Evolutionary conservation across 2,888 invertebrate species (phyloP).

Genomic region (Reticulitermes lucifugus): DNA sequence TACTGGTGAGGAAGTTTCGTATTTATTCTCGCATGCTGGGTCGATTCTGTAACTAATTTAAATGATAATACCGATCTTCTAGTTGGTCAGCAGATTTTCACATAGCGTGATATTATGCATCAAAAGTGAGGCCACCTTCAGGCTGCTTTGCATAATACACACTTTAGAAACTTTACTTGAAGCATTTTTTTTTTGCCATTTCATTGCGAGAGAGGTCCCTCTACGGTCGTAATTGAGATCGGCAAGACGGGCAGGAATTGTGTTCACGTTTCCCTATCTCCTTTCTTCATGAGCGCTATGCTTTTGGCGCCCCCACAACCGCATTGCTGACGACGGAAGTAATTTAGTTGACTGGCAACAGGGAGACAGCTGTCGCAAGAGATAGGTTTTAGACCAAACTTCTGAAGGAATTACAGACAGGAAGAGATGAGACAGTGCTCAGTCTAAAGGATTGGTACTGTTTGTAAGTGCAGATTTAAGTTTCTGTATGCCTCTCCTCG

Average conservation of each 20-base stretch:
- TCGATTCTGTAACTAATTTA: too few relatives aligned
- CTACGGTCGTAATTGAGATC: not conserved
- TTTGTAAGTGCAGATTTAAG: not conserved
- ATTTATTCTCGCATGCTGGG: too few relatives aligned
- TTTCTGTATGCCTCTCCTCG: not conserved
- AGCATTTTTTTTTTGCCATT: too few relatives aligned
- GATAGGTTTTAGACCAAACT: slow-evolving; percentile 12
- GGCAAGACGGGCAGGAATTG: not conserved
- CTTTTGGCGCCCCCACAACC: not conserved
- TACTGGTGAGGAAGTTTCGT: too few relatives aligned
- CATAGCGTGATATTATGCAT: too few relatives aligned
- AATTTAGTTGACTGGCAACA: slow-evolving; percentile 6
- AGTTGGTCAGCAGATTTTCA: too few relatives aligned
- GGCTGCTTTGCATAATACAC: too few relatives aligned
- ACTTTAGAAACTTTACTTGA: too few relatives aligned
- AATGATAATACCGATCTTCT: too few relatives aligned
- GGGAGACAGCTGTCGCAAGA: slow-evolving; percentile 3
- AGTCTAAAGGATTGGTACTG: too few relatives aligned
- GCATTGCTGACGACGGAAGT: slow-evolving; percentile 5
- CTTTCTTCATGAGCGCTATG: not conserved
- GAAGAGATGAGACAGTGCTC: not conserved
- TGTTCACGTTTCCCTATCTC: not conserved
- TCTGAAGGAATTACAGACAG: slow-evolving; percentile 4
- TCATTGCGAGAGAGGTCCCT: not conserved
- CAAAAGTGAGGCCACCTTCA: too few relatives aligned